Percentiles rank a stretch among this genome's conserved stretches.
phyloP scores from a whole-genome alignment of 1,140 invertebrate species.

The Drosophila suzukii region DNA sequence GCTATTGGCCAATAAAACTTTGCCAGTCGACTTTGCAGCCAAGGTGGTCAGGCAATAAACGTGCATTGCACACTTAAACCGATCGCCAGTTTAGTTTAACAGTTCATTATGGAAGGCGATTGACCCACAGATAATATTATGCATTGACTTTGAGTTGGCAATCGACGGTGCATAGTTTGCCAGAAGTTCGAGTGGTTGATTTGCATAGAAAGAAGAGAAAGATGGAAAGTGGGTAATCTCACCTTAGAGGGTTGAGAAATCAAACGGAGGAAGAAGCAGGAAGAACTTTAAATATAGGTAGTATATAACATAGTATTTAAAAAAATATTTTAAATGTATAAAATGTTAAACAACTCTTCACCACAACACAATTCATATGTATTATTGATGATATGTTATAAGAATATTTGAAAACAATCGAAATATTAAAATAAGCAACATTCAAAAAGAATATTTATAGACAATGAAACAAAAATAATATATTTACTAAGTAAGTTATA shows the following conservation, averaged over 20 bases:
- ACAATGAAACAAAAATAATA: too few species aligned
- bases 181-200: constrained; percentile 15
- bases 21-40: constrained; percentile 43
- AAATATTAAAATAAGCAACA: too few species aligned
- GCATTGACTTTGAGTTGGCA: constrained; percentile 37
- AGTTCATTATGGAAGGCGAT: constrained; percentile 4
- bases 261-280: neutral
- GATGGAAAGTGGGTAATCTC: too few species aligned
- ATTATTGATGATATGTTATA: too few species aligned
- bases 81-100: constrained; percentile 22
- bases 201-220: constrained; percentile 16
- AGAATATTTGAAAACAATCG: too few species aligned
- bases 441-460: too few species aligned
- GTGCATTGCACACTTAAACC: constrained; percentile 50
- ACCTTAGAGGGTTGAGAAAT: neutral
- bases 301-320: too few species aligned
- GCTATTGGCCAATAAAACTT: constrained; percentile 66
- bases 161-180: constrained; percentile 12
- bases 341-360: too few species aligned
- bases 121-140: constrained; percentile 30
- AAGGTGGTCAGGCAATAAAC: constrained; percentile 41
- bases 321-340: too few species aligned
- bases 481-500: too few species aligned
- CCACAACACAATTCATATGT: too few species aligned
- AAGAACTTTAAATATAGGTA: neutral